Percentiles rank a stretch among this genome's conserved stretches.
Evolutionary conservation across 2,113 vertebrate genomes (phyloP).

Genomic region (Pleuronectes platessa): DNA sequence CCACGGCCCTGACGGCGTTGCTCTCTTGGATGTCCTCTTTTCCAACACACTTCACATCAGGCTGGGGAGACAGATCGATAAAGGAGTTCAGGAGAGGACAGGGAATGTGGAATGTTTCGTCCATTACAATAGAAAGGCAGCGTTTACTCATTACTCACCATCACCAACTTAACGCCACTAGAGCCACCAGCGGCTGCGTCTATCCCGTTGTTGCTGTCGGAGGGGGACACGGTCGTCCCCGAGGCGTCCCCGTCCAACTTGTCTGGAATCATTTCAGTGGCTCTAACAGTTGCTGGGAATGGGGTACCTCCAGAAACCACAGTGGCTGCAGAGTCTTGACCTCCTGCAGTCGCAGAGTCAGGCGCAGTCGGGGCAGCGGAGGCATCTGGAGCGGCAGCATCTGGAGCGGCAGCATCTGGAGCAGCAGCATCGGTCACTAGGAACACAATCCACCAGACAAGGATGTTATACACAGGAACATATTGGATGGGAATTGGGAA

Average conservation of each 20-base stretch:
- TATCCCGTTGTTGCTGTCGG: fast-evolving
- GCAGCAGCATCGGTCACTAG: not conserved
- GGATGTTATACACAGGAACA: not conserved
- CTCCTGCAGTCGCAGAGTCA: fast-evolving
- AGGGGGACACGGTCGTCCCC: not conserved
- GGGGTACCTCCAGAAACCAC: fast-evolving
- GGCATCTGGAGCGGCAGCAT: fast-evolving
- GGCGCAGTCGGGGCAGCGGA: fast-evolving
- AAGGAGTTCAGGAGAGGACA: too few relatives aligned
- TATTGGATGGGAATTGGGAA: not conserved
- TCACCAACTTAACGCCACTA: not conserved
- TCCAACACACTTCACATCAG: constrained; percentile 48
- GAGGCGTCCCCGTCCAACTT: not conserved
- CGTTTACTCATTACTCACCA: constrained; percentile 23
- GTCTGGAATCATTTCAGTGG: fast-evolving
- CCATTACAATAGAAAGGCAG: not conserved
- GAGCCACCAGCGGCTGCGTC: too few relatives aligned
- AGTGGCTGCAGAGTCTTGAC: not conserved
- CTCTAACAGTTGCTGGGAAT: fast-evolving
- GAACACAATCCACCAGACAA: not conserved
- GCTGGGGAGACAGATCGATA: constrained; percentile 34
- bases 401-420: fast-evolving
- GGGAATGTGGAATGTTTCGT: too few relatives aligned
- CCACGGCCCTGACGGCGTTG: constrained; percentile 9
- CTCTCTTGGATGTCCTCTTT: constrained; percentile 37